Evolutionary conservation across 1,140 invertebrate species (phyloP), one percentile per base, ranked within the genome.

Genomic region (Aphelenchoides besseyi): DNA sequence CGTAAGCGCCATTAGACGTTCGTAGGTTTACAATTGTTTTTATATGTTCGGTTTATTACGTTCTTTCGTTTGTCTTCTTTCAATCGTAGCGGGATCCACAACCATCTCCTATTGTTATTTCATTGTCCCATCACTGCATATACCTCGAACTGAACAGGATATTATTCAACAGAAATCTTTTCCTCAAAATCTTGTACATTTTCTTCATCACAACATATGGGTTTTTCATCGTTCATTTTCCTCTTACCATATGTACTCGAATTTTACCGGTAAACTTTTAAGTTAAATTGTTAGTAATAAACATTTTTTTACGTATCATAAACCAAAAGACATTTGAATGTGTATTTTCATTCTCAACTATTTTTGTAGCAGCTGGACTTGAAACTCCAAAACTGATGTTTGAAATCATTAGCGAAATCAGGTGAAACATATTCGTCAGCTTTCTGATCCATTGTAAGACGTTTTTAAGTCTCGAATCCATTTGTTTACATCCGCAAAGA

Each of bases 231-330:
- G 23, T 23, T 48, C 41, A 23, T 48, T 48, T 23, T 12, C 41
- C 41, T 23, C 41, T 23, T 16, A 48, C 23, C 41, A 48, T 48
- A 48, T 48, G 41, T 23, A 48, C 41, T 48, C 41, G 41, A 48
- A 48, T 48, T n/a, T 12, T 48, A 48, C 41, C 41, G 41, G 41
- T 48, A 48, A n/a, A n/a, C n/a, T n/a, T n/a, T n/a, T n/a, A n/a
- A n/a, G n/a, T n/a, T n/a, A n/a, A n/a, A n/a, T n/a, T n/a, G n/a
- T n/a, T n/a, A n/a, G n/a, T n/a, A n/a, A n/a, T n/a, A n/a, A n/a
- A n/a, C n/a, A n/a, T n/a, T n/a, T n/a, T n/a, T n/a, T n/a, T n/a
- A n/a, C n/a, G n/a, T n/a, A n/a, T n/a, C n/a, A n/a, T n/a, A n/a
- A n/a, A n/a, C n/a, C n/a, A n/a, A n/a, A n/a, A n/a, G n/a, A n/a